These are phyloP conservation scores for Epinephelus cyanopodus DNA, from an alignment of 2,113 vertebrate genomes.

Conservation along the genomic window DNA sequence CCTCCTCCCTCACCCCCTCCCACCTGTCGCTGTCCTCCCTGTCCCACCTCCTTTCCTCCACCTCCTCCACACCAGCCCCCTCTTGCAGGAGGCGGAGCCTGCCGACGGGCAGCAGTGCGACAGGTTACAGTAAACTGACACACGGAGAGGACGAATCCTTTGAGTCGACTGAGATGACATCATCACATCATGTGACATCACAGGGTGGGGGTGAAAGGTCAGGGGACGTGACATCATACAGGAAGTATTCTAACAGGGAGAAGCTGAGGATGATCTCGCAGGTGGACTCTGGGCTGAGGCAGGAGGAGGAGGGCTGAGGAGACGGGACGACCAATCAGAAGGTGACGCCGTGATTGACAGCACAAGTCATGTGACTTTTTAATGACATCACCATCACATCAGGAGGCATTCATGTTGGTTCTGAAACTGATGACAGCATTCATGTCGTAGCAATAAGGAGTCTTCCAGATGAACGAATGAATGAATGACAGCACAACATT, in stretches of 20 bases:
- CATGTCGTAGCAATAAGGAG: constrained; percentile 44
- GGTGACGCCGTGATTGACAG: background rate
- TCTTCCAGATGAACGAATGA: constrained; percentile 50
- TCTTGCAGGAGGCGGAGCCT: constrained; percentile 62
- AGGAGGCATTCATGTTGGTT: background rate
- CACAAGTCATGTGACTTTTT: constrained; percentile 26
- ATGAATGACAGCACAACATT: constrained; percentile 4
- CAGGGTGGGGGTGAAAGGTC: background rate
- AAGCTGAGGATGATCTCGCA: constrained; percentile 56
- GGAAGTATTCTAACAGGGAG: constrained; percentile 29
- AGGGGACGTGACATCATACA: constrained; percentile 36
- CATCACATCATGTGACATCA: constrained; percentile 15
- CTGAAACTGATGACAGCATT: background rate
- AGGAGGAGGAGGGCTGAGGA: constrained; percentile 19
- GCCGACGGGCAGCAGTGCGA: background rate
- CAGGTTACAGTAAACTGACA: constrained; percentile 36
- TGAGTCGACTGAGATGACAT: constrained; percentile 18
- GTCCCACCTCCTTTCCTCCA: constrained; percentile 57
- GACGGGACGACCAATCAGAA: background rate
- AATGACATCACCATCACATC: background rate
- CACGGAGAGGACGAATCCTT: constrained; percentile 2
- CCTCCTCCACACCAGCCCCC: background rate
- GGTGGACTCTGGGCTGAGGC: constrained; percentile 10
- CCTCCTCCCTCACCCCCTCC: constrained; percentile 50
- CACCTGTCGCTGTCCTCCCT: constrained; percentile 54